phyloP scores from a whole-genome alignment of 1,140 invertebrate genomes.

The Chironomus tepperi region DNA sequence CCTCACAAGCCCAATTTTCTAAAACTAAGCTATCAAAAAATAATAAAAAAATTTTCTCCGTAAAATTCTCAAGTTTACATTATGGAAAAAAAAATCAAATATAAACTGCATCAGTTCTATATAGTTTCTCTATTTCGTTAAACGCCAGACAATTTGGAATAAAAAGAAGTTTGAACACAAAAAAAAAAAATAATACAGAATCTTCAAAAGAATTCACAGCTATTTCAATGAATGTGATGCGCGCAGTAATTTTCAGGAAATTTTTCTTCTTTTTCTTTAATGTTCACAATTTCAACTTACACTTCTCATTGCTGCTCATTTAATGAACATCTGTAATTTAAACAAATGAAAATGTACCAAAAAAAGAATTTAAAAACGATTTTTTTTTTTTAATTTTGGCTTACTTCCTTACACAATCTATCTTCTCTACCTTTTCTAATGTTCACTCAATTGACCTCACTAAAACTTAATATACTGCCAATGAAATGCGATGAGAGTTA shows the following conservation, averaged over 20 bases:
- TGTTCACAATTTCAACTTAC: neutral
- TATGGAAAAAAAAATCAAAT: constrained; percentile 13
- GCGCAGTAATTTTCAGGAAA: constrained; percentile 10
- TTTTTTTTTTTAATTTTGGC: too few species aligned
- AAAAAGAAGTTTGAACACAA: neutral
- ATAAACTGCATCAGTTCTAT: neutral
- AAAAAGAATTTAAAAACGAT: neutral
- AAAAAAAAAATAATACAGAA: too few species aligned
- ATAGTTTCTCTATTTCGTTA: neutral
- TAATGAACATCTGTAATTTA: constrained; percentile 11
- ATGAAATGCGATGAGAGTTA: too few species aligned
- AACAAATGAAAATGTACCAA: neutral
- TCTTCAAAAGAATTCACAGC: neutral
- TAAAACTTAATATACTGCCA: too few species aligned
- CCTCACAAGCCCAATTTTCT: too few species aligned
- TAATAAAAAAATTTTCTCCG: neutral
- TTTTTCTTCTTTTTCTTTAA: neutral
- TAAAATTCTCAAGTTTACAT: neutral
- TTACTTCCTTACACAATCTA: too few species aligned
- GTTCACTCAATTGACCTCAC: too few species aligned
- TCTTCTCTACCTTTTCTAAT: too few species aligned
- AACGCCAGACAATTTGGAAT: constrained; percentile 6
- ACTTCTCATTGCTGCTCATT: neutral
- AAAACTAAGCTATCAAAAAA: neutral
- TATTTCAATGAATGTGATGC: neutral